These are phyloP conservation scores for Alcedo atthis DNA, from an alignment of 2,797 vertebrate genomes.

Conservation along the genomic window DNA sequence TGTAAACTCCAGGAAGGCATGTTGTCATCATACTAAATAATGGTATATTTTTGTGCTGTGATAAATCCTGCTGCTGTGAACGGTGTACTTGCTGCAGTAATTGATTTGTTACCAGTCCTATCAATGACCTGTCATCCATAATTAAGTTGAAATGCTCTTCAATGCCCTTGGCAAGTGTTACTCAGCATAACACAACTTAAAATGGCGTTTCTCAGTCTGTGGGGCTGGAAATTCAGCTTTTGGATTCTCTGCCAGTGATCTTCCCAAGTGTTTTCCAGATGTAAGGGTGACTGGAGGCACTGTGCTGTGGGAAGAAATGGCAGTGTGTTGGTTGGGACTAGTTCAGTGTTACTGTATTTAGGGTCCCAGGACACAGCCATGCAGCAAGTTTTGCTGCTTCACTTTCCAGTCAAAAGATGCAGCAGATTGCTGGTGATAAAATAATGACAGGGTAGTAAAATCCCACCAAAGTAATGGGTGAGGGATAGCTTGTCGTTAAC, in stretches of 20 bases:
- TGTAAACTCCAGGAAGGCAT: background rate
- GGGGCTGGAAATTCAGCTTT: background rate
- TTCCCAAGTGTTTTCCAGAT: background rate
- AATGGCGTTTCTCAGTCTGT: background rate
- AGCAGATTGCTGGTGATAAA: slow-evolving; percentile 19
- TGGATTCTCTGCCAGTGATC: background rate
- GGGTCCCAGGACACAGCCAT: background rate
- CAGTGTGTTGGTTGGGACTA: background rate
- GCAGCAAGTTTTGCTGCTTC: background rate
- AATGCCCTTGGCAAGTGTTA: background rate
- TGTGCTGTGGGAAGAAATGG: background rate
- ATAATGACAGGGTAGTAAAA: slow-evolving; percentile 20
- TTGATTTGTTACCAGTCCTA: background rate
- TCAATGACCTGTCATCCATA: background rate
- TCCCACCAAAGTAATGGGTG: background rate
- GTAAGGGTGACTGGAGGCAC: background rate
- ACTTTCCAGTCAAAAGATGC: background rate
- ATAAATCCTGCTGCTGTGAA: background rate
- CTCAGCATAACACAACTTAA: background rate
- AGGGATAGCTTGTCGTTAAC: background rate
- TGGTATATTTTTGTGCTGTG: background rate
- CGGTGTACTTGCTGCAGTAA: background rate
- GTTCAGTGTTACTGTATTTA: background rate
- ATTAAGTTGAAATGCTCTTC: background rate
- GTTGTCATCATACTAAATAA: background rate